Evolutionary conservation across 2,888 invertebrate species (phyloP).

Genomic region (Macaria notata): DNA sequence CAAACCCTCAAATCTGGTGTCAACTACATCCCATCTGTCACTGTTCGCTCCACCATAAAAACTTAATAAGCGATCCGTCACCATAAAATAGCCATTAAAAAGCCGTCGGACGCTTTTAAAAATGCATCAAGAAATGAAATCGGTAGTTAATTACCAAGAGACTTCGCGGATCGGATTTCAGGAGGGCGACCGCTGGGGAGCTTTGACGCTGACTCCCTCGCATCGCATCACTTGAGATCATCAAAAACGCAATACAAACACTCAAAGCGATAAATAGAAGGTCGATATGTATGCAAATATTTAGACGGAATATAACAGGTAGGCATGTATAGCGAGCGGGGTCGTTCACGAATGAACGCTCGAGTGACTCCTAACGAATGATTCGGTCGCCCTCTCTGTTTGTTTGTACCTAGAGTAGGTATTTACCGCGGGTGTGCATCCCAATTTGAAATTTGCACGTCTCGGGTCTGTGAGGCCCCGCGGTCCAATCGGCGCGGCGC

Average conservation of each 20-base stretch:
- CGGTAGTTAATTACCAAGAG: slow-evolving; percentile 81
- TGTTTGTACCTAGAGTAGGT: slow-evolving; percentile 43
- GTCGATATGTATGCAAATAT: slow-evolving; percentile 79
- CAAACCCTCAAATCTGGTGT: slow-evolving; percentile 73
- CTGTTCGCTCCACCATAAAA: slow-evolving; percentile 69
- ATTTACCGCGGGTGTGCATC: slow-evolving; percentile 62
- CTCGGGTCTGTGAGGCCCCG: slow-evolving; percentile 45
- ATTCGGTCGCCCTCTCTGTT: slow-evolving; percentile 53
- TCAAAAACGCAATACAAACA: slow-evolving; percentile 39
- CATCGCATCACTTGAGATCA: slow-evolving; percentile 39
- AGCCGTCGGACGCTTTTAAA: slow-evolving; percentile 80
- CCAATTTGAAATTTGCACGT: slow-evolving; percentile 69
- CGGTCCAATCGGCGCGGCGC: slow-evolving; percentile 52
- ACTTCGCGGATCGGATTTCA: slow-evolving; percentile 73
- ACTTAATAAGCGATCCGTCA: slow-evolving; percentile 82
- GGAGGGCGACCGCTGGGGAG: slow-evolving; percentile 45
- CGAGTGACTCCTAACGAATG: slow-evolving; percentile 75
- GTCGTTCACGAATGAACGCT: slow-evolving; percentile 73
- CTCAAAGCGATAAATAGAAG: slow-evolving; percentile 36
- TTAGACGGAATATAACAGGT: slow-evolving; percentile 72
- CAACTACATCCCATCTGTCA: slow-evolving; percentile 80
- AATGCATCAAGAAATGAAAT: slow-evolving; percentile 81
- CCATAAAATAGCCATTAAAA: slow-evolving; percentile 82
- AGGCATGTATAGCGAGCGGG: slow-evolving; percentile 47
- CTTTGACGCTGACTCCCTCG: slow-evolving; percentile 39